phyloP scores from a whole-genome alignment of 2,113 vertebrate genomes.

The Corvus moneduloides region DNA sequence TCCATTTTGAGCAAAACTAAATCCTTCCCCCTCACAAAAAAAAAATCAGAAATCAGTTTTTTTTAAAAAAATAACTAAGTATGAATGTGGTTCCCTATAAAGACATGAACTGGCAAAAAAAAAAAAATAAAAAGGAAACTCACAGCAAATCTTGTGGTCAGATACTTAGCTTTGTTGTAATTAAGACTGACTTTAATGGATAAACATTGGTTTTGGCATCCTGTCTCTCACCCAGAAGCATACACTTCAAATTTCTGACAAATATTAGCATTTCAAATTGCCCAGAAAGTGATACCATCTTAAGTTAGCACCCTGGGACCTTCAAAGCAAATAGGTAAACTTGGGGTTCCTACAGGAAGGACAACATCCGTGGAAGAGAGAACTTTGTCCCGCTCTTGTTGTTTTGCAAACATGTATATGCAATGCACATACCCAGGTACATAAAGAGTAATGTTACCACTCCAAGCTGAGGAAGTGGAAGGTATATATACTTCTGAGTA shows the following conservation, averaged over 20 bases:
- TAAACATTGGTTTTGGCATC: conserved; percentile 3
- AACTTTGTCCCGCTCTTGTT: fast-evolving
- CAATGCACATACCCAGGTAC: background rate
- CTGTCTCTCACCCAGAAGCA: background rate
- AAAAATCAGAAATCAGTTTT: background rate
- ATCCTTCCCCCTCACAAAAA: fast-evolving
- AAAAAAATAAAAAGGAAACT: background rate
- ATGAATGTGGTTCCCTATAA: background rate
- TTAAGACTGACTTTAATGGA: background rate
- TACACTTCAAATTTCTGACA: background rate
- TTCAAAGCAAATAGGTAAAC: background rate
- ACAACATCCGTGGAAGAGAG: fast-evolving
- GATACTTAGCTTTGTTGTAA: background rate
- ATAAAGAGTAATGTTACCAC: background rate
- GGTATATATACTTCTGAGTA: background rate
- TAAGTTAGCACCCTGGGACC: background rate
- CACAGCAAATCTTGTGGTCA: background rate
- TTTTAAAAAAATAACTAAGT: fast-evolving
- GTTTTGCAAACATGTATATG: background rate
- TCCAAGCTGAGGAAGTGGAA: background rate
- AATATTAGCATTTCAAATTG: background rate
- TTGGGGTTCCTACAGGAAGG: background rate
- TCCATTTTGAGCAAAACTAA: background rate
- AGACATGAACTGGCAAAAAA: background rate
- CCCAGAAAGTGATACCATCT: background rate